Evolutionary conservation across 1,140 invertebrate genomes (phyloP), one percentile per base, ranked within the genome.

Genomic region (Rhagoletis zephyria): DNA sequence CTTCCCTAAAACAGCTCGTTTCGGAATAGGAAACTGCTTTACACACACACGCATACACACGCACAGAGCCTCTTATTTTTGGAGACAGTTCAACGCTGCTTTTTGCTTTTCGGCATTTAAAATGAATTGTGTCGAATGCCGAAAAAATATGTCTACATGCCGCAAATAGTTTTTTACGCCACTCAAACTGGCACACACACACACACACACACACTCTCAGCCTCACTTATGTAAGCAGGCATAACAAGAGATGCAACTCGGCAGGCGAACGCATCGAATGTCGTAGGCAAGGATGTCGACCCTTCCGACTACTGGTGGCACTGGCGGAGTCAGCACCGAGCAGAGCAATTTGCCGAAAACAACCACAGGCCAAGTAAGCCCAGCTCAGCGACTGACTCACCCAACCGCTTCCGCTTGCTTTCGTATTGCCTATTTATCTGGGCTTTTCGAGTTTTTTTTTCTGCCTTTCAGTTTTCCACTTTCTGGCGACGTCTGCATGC

Each of bases 91-190:
- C 9, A 81, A 48, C 64, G 3, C 5, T 30, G 4, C 4, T 56
- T 59, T 81, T 81, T 81, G 2, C 74, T 56, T 81, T 45, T 81
- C 74, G 74, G 85, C 60, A 61, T 85, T 85, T 85, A 85, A 85
- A 85, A 85, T 63, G 19, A 61, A 63, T 85, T 85, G 85, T 61
- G 60, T 85, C 60, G 63, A 85, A 63, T 56, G 30, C 60, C 42
- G 30, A 42, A 61, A 85, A 85, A 85, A 85, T 63, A 42, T 85
- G 85, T 85, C 85, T 85, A 85, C 85, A 85, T 63, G 60, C 85
- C 85, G 30, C 59, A 85, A 85, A 61, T 85, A 61, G 85, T 85
- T 85, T 85, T 85, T 85, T 40, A 63, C 30, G 10, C 10, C 14
- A 59, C 30, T 10, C 56, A 85, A 19, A 30, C 30, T 30, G 30